Percentiles rank a stretch among this genome's conserved stretches.
These are phyloP conservation scores for Strongylocentrotus purpuratus DNA, from an alignment of 35 echinoderm and acorn worm species.

Conservation along the genomic window DNA sequence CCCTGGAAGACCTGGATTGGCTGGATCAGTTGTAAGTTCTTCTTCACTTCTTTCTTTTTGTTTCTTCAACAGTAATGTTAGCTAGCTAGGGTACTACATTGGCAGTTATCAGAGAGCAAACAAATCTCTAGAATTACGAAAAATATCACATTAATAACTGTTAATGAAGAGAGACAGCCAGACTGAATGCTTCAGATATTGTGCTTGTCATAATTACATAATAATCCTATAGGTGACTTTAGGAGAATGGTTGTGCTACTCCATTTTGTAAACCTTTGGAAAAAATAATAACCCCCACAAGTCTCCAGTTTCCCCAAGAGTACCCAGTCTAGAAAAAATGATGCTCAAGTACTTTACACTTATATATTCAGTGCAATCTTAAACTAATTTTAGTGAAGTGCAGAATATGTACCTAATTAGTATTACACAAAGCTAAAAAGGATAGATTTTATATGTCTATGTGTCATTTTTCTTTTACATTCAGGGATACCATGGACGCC, in stretches of 20 bases:
- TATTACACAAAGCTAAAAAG: not conserved
- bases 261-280: not conserved
- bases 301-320: not conserved
- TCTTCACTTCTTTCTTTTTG: not conserved
- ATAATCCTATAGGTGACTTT: not conserved
- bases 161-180: not conserved
- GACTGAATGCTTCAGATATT: not conserved
- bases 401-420: too few species aligned
- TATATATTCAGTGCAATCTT: not conserved
- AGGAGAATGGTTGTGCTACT: too few species aligned
- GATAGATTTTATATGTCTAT: not conserved
- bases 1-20: constrained; percentile 39
- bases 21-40: constrained; percentile 43
- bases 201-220: not conserved
- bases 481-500: constrained; percentile 56
- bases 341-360: not conserved
- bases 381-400: too few species aligned
- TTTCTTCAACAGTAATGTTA: not conserved
- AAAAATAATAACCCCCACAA: not conserved
- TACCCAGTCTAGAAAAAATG: not conserved
- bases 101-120: not conserved
- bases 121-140: not conserved
- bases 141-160: not conserved
- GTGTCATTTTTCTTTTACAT: not conserved
- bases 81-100: not conserved